Evolutionary conservation across 2,888 invertebrate species (phyloP), one percentile per base, ranked within the genome.

Genomic region (Aspidapion aeneum): DNA sequence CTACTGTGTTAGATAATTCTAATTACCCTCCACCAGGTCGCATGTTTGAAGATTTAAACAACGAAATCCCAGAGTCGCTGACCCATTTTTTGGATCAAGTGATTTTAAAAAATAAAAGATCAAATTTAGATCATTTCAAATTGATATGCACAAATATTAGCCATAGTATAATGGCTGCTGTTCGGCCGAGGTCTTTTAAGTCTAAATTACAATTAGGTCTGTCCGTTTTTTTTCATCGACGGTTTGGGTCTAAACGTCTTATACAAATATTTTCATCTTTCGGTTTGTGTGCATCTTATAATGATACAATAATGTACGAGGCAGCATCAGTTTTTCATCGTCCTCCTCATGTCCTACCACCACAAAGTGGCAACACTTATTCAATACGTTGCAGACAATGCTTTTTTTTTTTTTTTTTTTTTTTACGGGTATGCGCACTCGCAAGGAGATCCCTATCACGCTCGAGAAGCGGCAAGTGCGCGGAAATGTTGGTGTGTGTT

Each of bases 191-290:
- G 50, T 70, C 69, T 50, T 72, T 72, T 55, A 68, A 66, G 55
- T 73, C 73, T 55, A 66, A 63, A 63, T 63, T 73, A 66, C 69
- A 55, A 82, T 77, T 18, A 83, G 83, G 72, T 88, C 63, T 70
- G 18, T 61, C 70, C 58, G 67, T 70, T 58, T 70, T 67, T 68
- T 62, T 69, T 62, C 68, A 70, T 62, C 56, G 66, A 66, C 55
- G 65, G 48, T 71, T 62, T 66, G 69, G 66, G n/a, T 71, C 70
- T 7, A 70, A 67, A 66, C 66, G 68, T 60, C 58, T 71, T 52
- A 63, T 70, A 64, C 21, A 68, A 21, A 62, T 70, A 59, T 69
- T 69, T 52, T 70, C 69, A 18, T 55, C 58, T 60, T 69, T 72
- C 51, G 71, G 69, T 63, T 63, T 70, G 19, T 69, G 66, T 57